Percentiles rank a stretch among this genome's conserved stretches.
These are phyloP conservation scores for Botia almorhae DNA, from an alignment of 2,797 vertebrate species.

Conservation along the genomic window DNA sequence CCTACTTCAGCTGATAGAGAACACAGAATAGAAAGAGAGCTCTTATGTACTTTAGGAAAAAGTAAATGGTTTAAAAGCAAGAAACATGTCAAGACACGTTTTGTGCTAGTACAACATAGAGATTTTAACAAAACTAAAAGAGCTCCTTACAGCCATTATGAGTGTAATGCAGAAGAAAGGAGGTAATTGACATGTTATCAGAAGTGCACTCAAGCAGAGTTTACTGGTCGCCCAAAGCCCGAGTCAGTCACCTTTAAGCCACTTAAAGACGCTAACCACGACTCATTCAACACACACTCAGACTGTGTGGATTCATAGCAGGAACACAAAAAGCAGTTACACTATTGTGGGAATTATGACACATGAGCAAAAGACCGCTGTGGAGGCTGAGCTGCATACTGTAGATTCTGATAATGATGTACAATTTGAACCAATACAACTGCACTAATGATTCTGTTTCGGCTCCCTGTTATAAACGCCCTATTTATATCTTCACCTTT, in stretches of 20 bases:
- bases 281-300: slow-evolving; percentile 30
- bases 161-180: slow-evolving; percentile 19
- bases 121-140: slow-evolving; percentile 21
- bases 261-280: slow-evolving; percentile 23
- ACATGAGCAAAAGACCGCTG: background rate
- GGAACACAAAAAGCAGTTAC: slow-evolving; percentile 47
- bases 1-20: slow-evolving; percentile 1
- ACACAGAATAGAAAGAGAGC: slow-evolving; percentile 2
- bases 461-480: background rate
- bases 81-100: slow-evolving; percentile 21
- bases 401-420: background rate
- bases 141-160: background rate
- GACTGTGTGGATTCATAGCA: slow-evolving; percentile 47
- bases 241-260: slow-evolving; percentile 47
- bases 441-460: background rate
- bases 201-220: slow-evolving; percentile 4
- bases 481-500: too few relatives aligned
- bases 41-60: slow-evolving; percentile 23
- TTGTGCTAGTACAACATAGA: background rate
- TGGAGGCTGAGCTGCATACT: background rate
- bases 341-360: slow-evolving; percentile 58
- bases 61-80: slow-evolving; percentile 9
- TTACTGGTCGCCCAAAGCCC: background rate
- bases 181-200: slow-evolving; percentile 34
- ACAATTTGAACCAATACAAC: background rate